Evolutionary conservation across 2,797 vertebrate genomes (phyloP), one percentile per base, ranked within the genome.

Genomic region (Brachyrhaphis roseni): DNA sequence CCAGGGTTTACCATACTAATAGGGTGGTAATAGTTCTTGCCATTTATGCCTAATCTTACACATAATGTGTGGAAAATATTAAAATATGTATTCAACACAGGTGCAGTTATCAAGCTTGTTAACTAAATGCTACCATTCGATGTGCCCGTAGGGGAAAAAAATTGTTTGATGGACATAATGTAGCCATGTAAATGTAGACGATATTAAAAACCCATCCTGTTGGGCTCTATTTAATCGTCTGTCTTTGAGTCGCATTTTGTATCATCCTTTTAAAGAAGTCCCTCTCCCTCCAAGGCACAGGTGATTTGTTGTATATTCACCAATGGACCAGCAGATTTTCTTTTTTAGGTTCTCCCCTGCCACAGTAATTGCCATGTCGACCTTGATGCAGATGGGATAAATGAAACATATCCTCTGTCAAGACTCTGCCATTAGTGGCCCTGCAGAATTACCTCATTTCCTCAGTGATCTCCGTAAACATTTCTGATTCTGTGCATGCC

Each of bases 371-470:
- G 88, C 91, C 76, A 82, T 49, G 81, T 79, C 89, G 91, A 94
- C 94, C 94, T 94, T 94, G 94, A 94, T 91, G 90, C 87, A 91
- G 87, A 94, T 89, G 84, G 91, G 90, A 91, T 93, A 93, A 92
- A 94, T 93, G 88, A 92, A 93, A 94, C 88, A 93, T 91, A 90
- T 92, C 88, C 87, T 89, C 92, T 91, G 90, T 93, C 91, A 90
- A 89, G 87, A 89, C 87, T 87, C 55, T 12, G 84, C 91, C 84
- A 93, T 94, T 91, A 93, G 89, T 70, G 87, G 88, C 79, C 43
- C 76, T 82, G 72, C 88, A 84, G 89, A 94, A 94, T 91, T 88
- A 89, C 90, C 91, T 90, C 47, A 90, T 93, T 91, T 89, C 73
- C 84, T 92, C 86, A 46, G 84, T 89, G 88, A 90, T 93, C 90